Evolutionary conservation across 2,797 vertebrate genomes (phyloP).

Genomic region (Sciurus vulgaris): DNA sequence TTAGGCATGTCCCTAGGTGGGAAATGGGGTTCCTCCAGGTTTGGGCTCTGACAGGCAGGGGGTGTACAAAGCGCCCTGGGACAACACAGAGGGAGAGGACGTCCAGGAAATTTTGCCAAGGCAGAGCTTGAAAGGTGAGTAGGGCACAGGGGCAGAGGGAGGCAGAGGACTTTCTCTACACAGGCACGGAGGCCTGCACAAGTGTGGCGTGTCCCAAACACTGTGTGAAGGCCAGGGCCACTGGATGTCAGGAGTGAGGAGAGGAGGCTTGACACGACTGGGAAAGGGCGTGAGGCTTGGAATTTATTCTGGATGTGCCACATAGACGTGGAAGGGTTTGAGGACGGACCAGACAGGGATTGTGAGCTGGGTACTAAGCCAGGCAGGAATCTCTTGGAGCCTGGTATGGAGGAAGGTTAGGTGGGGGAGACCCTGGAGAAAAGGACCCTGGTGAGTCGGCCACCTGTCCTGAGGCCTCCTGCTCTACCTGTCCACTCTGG

Average conservation of each 20-base stretch:
- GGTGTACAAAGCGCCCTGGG: rapidly evolving
- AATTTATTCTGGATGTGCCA: neutral
- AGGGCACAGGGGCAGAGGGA: neutral
- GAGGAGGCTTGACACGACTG: neutral
- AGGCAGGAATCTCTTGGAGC: neutral
- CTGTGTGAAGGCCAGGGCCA: neutral
- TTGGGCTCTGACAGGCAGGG: neutral
- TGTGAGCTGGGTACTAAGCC: neutral
- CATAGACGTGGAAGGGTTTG: neutral
- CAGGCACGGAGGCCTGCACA: neutral
- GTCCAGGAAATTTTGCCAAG: neutral
- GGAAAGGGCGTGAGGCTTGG: neutral
- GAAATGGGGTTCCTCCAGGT: neutral
- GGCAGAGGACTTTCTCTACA: neutral
- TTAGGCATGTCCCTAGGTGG: neutral
- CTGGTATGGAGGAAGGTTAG: neutral
- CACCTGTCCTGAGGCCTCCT: neutral
- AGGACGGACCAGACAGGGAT: neutral
- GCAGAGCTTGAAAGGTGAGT: neutral
- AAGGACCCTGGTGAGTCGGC: neutral
- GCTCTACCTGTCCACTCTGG: neutral
- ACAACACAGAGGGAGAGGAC: neutral
- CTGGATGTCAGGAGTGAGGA: neutral
- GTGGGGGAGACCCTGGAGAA: neutral
- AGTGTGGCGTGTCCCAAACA: rapidly evolving